These are phyloP conservation scores for Leuctra nigra DNA, from an alignment of 2,888 invertebrate genomes.

Conservation along the genomic window DNA sequence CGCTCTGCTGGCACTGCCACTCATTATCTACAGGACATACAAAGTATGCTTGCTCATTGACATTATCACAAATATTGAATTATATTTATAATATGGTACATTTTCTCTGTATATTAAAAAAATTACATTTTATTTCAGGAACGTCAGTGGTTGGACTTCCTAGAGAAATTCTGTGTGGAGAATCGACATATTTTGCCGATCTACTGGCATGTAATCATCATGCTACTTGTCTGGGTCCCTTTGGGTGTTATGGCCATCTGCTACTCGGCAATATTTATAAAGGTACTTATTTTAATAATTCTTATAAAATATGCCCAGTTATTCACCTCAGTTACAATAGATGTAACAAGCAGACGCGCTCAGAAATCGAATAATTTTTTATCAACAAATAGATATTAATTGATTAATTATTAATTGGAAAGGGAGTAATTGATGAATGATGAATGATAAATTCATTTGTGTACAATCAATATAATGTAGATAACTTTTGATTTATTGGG, in stretches of 20 bases:
- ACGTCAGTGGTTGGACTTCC: conserved; percentile 66
- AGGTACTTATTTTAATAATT: conserved; percentile 40
- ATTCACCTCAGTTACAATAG: too few species aligned
- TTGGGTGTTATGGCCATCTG: conserved; percentile 65
- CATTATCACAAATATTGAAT: too few species aligned
- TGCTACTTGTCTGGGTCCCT: conserved; percentile 72
- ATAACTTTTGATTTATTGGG: not conserved
- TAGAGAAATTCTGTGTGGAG: conserved; percentile 71
- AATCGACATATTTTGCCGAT: conserved; percentile 53
- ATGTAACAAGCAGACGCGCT: too few species aligned
- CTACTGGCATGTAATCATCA: conserved; percentile 73
- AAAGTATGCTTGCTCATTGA: too few species aligned
- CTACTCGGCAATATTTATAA: conserved; percentile 63
- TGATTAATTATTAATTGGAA: too few species aligned
- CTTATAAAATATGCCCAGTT: not conserved
- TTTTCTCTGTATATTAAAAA: too few species aligned
- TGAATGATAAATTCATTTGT: too few species aligned
- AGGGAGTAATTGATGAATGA: too few species aligned
- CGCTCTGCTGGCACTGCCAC: conserved; percentile 54
- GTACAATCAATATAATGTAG: too few species aligned
- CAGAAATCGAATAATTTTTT: too few species aligned
- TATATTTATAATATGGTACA: too few species aligned
- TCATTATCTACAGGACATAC: conserved; percentile 56
- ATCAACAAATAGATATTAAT: too few species aligned
- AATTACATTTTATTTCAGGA: conserved; percentile 46